These are phyloP conservation scores for Drosophila mimica DNA, from an alignment of 2,888 invertebrate genomes.

Conservation along the genomic window DNA sequence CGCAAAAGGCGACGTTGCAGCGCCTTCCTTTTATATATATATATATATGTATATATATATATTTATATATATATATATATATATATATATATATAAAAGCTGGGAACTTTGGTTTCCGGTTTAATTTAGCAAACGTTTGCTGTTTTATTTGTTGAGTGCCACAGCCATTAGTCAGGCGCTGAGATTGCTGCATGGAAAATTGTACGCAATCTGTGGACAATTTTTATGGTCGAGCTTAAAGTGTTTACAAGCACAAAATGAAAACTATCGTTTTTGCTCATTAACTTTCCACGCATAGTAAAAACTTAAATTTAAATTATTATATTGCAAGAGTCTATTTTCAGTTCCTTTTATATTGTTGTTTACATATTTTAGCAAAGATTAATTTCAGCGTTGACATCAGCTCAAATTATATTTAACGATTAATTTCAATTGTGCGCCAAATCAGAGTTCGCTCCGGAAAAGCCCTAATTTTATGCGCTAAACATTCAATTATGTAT, in stretches of 20 bases:
- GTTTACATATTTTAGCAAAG: not conserved
- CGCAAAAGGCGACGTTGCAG: conserved; percentile 67
- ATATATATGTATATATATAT: conserved; percentile 43
- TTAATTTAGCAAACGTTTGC: conserved; percentile 78
- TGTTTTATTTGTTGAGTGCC: conserved; percentile 44
- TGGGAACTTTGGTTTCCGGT: conserved; percentile 65
- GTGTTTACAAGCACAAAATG: not conserved
- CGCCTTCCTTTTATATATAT: conserved; percentile 35
- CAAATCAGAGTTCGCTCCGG: conserved; percentile 14
- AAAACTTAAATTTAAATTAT: not conserved
- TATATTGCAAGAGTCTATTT: not conserved
- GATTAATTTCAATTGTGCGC: conserved; percentile 17
- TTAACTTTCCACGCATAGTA: not conserved
- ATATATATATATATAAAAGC: conserved; percentile 25
- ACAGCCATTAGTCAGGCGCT: conserved; percentile 38
- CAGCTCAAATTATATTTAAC: conserved; percentile 13
- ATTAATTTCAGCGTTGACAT: not conserved
- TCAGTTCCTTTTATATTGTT: not conserved
- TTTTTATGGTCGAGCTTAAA: conserved; percentile 19
- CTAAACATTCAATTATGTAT: conserved; percentile 64
- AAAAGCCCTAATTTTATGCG: conserved; percentile 41
- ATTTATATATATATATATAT: conserved; percentile 42
- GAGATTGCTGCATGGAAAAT: conserved; percentile 29
- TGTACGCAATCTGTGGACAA: conserved; percentile 30
- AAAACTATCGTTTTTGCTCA: not conserved